A percentile compares a stretch with the other conserved stretches of the same genome.
Conservation (phyloP, 2,888 invertebrate species). For the Lithodes maja region DNA sequence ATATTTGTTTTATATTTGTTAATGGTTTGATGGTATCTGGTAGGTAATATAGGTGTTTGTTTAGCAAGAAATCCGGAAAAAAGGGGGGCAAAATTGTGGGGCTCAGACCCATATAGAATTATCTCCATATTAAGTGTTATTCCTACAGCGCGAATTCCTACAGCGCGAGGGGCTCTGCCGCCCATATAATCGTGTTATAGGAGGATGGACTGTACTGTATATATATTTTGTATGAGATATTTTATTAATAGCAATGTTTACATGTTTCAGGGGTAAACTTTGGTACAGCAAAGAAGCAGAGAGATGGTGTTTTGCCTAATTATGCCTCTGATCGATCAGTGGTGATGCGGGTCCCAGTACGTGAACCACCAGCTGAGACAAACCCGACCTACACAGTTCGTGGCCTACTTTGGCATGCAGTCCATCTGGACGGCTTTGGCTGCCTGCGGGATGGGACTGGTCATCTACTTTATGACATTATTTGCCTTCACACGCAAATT, state of each 20-base stretch:
- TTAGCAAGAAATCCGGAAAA: too few relatives aligned
- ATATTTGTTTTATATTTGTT: too few relatives aligned
- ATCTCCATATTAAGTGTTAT: too few relatives aligned
- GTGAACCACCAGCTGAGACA: constrained; percentile 82
- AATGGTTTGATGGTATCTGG: too few relatives aligned
- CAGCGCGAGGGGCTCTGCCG: too few relatives aligned
- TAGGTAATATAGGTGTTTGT: too few relatives aligned
- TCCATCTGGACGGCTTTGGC: constrained; percentile 78
- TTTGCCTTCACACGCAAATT: constrained; percentile 55
- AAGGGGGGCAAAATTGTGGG: too few relatives aligned
- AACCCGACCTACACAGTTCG: constrained; percentile 85
- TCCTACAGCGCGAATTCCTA: too few relatives aligned
- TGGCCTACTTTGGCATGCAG: constrained; percentile 81
- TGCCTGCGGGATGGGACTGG: constrained; percentile 79
- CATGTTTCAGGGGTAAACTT: constrained; percentile 53
- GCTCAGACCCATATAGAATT: too few relatives aligned
- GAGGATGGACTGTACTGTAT: too few relatives aligned
- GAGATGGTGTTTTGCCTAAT: constrained; percentile 85
- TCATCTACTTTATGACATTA: constrained; percentile 73
- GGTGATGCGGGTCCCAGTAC: constrained; percentile 86
- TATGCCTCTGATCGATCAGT: constrained; percentile 89
- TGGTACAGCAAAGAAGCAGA: constrained; percentile 72
- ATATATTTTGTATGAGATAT: too few relatives aligned
- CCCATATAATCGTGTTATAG: too few relatives aligned
- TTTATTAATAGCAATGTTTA: neutral